These are phyloP conservation scores for Xyliphius kryptos DNA, from an alignment of 2,113 vertebrate genomes.

Conservation along the genomic window DNA sequence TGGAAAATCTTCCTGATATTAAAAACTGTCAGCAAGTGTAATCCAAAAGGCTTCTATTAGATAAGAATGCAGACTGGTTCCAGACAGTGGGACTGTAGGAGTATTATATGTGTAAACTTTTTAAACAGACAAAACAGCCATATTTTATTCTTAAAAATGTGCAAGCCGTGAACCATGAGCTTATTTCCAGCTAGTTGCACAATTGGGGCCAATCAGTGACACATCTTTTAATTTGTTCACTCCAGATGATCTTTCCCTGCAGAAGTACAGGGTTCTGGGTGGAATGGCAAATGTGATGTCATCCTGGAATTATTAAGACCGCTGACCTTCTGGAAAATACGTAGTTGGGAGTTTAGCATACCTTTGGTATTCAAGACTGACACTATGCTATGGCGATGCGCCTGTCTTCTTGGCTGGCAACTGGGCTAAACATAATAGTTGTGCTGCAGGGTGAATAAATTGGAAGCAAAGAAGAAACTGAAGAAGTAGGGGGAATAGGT, in stretches of 20 bases:
- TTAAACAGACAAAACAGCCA: not conserved
- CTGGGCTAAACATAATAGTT: constrained; percentile 48
- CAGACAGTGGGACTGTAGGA: not conserved
- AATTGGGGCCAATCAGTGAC: constrained; percentile 51
- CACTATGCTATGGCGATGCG: constrained; percentile 41
- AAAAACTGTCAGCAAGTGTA: constrained; percentile 11
- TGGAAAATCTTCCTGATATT: constrained; percentile 34
- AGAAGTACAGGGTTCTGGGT: constrained; percentile 37
- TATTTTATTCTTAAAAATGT: constrained; percentile 47
- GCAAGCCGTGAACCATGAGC: constrained; percentile 45
- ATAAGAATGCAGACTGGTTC: not conserved
- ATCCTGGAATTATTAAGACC: constrained; percentile 39
- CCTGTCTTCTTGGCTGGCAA: constrained; percentile 46
- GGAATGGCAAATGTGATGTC: constrained; percentile 52
- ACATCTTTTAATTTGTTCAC: constrained; percentile 48
- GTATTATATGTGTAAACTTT: constrained; percentile 8
- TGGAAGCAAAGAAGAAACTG: constrained; percentile 13
- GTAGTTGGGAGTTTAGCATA: constrained; percentile 26
- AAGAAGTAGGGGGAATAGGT: constrained; percentile 29
- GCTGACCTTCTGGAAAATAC: constrained; percentile 42
- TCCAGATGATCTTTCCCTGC: constrained; percentile 56
- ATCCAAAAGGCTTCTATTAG: not conserved
- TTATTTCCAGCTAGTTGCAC: constrained; percentile 40
- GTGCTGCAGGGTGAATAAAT: constrained; percentile 36
- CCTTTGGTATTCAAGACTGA: constrained; percentile 39